phyloP scores from a whole-genome alignment of 2,888 invertebrate species.

The Steinernema carpocapsae region DNA sequence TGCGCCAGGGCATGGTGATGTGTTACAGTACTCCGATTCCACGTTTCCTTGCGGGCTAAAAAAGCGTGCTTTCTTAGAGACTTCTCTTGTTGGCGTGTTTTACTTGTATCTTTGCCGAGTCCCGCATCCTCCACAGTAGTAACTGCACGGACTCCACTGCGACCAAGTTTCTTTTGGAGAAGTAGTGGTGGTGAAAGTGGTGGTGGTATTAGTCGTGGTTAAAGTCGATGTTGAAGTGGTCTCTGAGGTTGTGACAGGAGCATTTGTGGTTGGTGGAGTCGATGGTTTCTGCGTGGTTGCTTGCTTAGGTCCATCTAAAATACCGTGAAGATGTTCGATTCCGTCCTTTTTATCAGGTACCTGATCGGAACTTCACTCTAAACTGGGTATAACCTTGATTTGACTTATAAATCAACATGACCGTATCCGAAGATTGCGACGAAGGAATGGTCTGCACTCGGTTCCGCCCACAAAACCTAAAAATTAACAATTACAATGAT shows the following conservation, averaged over 20 bases:
- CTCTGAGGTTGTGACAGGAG: background rate
- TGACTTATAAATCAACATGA: conserved; percentile 7
- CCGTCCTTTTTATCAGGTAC: background rate
- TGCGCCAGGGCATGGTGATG: background rate
- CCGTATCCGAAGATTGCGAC: background rate
- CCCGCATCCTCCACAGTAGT: conserved; percentile 19
- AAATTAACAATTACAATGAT: background rate
- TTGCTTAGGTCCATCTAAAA: background rate
- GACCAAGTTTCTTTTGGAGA: background rate
- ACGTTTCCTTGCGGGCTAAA: background rate
- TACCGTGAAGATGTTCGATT: background rate
- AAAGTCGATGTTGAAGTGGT: background rate
- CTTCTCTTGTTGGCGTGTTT: background rate
- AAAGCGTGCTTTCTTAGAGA: background rate
- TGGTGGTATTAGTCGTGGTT: background rate
- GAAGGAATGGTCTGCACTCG: background rate
- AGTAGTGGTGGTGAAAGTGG: background rate
- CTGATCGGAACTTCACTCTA: background rate
- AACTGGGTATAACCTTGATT: background rate
- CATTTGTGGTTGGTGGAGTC: background rate
- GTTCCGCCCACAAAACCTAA: conserved; percentile 6
- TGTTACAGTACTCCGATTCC: conserved; percentile 12
- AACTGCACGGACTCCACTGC: conserved; percentile 13
- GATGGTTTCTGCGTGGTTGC: background rate
- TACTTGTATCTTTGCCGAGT: conserved; percentile 12